Base-by-base conservation (phyloP, 2,797 vertebrate genomes). In the Pygocentrus nattereri region DNA sequence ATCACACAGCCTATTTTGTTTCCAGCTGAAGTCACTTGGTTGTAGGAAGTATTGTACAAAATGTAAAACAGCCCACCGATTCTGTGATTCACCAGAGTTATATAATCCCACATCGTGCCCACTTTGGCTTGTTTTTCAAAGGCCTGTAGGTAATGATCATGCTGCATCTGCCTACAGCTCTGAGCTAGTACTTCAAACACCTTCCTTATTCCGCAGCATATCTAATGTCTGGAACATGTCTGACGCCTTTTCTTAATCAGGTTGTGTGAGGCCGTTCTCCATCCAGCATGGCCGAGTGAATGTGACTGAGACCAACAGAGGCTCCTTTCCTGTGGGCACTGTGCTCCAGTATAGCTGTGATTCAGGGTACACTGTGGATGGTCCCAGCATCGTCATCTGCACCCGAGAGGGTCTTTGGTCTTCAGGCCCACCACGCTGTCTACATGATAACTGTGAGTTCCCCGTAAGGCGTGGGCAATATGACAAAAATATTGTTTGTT, bases 251-350 rank as follows among this genome's bases (percentile, higher is more conserved):
- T 70, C 18, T 12, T 65, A 13, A 6, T 15, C 75, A 95, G 94
- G 92, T 90, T 95, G 94, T 70, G 88, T 92, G 88, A 91, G 92
- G 89, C 94, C 92, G 0, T 91, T 93, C 68, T 92, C 93, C 89
- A 91, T 94, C 80, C 93, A 92, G 86, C 94, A 95, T 90, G 94
- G 94, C 91, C 94, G 90, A 90, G 94, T 94, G 83, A 95, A 95
- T 85, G 92, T 94, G 84, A 94, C 93, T 30, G 94, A 94, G 82
- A 93, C 88, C 85, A 95, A 93, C 91, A 91, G 90, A 83, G 94
- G 91, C 74, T 92, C 85, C 1, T 93, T 94, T 78, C 92, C 94
- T 7, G 88, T 90, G 78, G 94, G 93, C 78, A 94, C 93, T 23
- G 92, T 94, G 16, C 88, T 95, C 86, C 91, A 93, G 84, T 95